These are phyloP conservation scores for Alexandromys oeconomus DNA, from an alignment of 2,797 vertebrate species.

Conservation along the genomic window DNA sequence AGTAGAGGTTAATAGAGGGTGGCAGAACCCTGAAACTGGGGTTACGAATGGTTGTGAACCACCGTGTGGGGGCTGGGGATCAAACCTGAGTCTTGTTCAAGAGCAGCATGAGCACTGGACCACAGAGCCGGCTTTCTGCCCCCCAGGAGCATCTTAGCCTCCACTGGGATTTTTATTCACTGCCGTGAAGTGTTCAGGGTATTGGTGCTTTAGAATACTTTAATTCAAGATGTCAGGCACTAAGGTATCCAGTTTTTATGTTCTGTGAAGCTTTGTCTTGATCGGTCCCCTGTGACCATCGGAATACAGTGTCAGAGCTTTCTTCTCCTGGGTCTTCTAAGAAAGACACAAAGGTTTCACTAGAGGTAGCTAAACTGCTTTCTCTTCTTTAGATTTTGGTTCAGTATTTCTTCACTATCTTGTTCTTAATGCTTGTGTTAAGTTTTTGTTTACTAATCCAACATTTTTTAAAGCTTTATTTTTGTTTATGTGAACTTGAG, in stretches of 20 bases:
- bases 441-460: neutral
- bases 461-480: neutral
- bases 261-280: neutral
- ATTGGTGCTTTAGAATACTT: neutral
- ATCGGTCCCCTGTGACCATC: neutral
- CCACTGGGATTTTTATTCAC: neutral
- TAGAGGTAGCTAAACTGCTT: neutral
- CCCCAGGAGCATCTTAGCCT: neutral
- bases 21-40: neutral
- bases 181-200: neutral
- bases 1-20: neutral
- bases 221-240: neutral
- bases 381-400: constrained; percentile 7
- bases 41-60: neutral
- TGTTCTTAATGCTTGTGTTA: neutral
- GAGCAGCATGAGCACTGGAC: neutral
- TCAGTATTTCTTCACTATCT: neutral
- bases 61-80: neutral
- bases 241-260: neutral
- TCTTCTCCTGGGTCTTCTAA: neutral
- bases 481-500: neutral
- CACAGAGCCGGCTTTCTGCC: neutral
- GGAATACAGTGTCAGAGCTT: neutral
- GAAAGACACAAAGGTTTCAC: neutral
- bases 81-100: neutral